Base-by-base conservation (phyloP, 1,140 invertebrate genomes). In the Papilio helenus region DNA sequence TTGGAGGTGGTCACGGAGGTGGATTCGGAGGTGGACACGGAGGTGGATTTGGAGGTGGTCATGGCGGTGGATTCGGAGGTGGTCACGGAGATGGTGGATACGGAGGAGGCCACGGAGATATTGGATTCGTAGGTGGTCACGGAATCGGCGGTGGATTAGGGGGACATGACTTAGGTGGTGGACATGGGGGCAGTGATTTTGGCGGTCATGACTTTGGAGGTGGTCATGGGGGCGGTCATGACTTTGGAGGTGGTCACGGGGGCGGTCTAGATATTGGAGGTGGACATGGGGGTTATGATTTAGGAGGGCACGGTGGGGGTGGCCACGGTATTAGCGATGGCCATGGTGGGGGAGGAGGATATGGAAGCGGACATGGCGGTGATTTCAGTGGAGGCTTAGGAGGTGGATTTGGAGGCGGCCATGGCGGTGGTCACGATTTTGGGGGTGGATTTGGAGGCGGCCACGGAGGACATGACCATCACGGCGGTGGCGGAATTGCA, bases 11-110 rank as follows among this genome's bases (percentile, higher is more conserved):
- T 12, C 80, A 81, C 18, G 82, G 84, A 12, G 81, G 80, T 10
- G 84, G 81, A 23, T 81, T 82, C 23, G 82, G 83, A 16, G 83
- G 86, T 10, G 85, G 86, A 20, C 82, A 85, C 55, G 87, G 86
- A 26, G 85, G 86, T n/a, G 85, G 83, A 7, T 79, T 79, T 34
- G 84, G 88, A 44, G 86, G 86, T 16, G 79, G 84, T 14, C 79
- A 82, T 73, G 84, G 82, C 18, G 81, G 81, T 49, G 82, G 74
- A 14, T 42, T 79, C n/a, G 82, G 82, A n/a, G 82, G 82, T 49
- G 79, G 76, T 26, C 34, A 51, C 46, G 76, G 77, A 42, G 46
- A 55, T 16, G 39, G 49, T 55, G 76, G 80, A 29, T 55, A 55
- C 26, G 74, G 74, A 1, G 80, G 80, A 46, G 42, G 79, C 16